Evolutionary conservation across 2,113 vertebrate genomes (phyloP).

Genomic region (Acanthisitta chloris): DNA sequence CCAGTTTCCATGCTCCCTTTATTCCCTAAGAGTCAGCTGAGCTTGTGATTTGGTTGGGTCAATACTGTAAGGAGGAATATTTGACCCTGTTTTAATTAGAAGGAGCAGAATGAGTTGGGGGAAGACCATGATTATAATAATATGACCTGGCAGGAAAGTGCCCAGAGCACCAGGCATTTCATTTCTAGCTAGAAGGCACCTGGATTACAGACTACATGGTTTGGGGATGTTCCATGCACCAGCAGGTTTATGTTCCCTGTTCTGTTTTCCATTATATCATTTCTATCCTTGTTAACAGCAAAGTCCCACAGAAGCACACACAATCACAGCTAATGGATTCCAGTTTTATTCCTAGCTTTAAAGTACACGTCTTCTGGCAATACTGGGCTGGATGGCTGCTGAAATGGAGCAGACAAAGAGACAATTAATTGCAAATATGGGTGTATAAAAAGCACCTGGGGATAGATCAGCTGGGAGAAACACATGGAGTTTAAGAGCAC

Average conservation of each 20-base stretch:
- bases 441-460: slow-evolving; percentile 49
- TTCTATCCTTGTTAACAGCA: slow-evolving; percentile 31
- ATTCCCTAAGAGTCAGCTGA: not conserved
- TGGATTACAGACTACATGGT: not conserved
- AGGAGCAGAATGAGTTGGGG: not conserved
- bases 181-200: not conserved
- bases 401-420: slow-evolving; percentile 42
- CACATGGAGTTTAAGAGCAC: not conserved
- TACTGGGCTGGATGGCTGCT: not conserved
- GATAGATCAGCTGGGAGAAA: not conserved
- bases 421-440: slow-evolving; percentile 46
- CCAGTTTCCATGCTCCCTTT: not conserved
- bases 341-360: slow-evolving; percentile 28
- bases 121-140: not conserved
- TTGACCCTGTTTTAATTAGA: not conserved
- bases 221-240: not conserved
- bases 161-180: not conserved
- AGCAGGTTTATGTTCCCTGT: not conserved
- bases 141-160: not conserved
- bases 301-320: slow-evolving; percentile 1
- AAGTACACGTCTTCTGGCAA: not conserved
- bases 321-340: slow-evolving; percentile 45
- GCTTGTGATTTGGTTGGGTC: not conserved
- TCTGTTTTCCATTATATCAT: slow-evolving; percentile 43
- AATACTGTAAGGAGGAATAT: not conserved